Conservation (phyloP, 2,888 invertebrate genomes). For the Chelonus formosanus region DNA sequence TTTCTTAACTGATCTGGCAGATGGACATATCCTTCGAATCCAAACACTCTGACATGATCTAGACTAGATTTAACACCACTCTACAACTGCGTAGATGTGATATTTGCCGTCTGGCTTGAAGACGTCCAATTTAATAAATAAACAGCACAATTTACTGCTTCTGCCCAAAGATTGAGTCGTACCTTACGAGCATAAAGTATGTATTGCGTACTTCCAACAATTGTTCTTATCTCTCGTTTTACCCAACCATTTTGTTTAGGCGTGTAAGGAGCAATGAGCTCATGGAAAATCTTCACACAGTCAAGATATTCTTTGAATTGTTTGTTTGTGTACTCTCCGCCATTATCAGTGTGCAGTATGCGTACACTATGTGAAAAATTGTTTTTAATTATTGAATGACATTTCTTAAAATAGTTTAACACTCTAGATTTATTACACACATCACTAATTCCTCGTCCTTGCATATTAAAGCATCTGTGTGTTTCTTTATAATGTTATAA, state of each 20-base stretch:
- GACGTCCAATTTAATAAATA: slow-evolving; percentile 28
- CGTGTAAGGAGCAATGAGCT: slow-evolving; percentile 39
- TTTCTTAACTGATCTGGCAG: slow-evolving; percentile 17
- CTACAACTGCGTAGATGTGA: slow-evolving; percentile 30
- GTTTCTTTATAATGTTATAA: slow-evolving; percentile 12
- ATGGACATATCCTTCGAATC: slow-evolving; percentile 5
- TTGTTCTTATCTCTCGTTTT: slow-evolving; percentile 42
- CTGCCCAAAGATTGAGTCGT: slow-evolving; percentile 21
- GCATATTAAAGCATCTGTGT: slow-evolving; percentile 19
- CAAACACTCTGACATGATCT: slow-evolving; percentile 12
- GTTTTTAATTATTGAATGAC: background rate
- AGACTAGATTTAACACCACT: background rate
- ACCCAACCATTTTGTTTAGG: slow-evolving; percentile 42
- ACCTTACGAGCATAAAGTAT: slow-evolving; percentile 39
- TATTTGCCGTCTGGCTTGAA: slow-evolving; percentile 9
- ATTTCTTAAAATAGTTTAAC: slow-evolving; percentile 6
- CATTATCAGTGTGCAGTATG: slow-evolving; percentile 17
- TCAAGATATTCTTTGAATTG: background rate
- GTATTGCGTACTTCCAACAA: slow-evolving; percentile 40
- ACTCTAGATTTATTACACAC: slow-evolving; percentile 37
- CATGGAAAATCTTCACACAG: slow-evolving; percentile 31
- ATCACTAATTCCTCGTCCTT: slow-evolving; percentile 4
- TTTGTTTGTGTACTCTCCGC: slow-evolving; percentile 1
- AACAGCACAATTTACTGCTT: slow-evolving; percentile 24
- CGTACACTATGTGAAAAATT: slow-evolving; percentile 3